Evolutionary conservation across 2,797 vertebrate genomes (phyloP).

Genomic region (Percopsis omiscomaycus): DNA sequence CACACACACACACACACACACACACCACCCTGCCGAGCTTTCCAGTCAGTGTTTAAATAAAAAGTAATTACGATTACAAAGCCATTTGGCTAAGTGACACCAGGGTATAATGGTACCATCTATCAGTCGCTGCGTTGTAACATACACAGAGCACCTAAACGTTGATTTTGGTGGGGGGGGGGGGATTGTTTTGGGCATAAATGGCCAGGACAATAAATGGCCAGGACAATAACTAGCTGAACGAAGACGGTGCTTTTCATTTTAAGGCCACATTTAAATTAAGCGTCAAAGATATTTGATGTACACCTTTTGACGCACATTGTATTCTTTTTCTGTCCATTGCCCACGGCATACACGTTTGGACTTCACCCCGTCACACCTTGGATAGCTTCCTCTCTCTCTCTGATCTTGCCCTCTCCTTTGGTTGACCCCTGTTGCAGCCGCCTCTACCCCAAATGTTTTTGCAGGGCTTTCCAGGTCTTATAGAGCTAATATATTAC

Average conservation of each 20-base stretch:
- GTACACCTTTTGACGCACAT: no score
- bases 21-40: conserved; percentile 39
- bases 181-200: conserved; percentile 56
- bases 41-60: conserved; percentile 80
- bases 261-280: conserved; percentile 35
- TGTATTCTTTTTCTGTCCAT: no score
- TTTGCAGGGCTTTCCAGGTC: background rate
- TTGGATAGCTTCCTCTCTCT: no score
- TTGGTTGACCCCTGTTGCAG: no score
- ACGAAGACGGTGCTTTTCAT: conserved; percentile 23
- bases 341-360: no score
- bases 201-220: conserved; percentile 46
- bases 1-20: conserved; percentile 7
- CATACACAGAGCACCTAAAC: conserved; percentile 80
- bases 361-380: no score
- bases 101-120: conserved; percentile 82
- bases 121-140: conserved; percentile 82
- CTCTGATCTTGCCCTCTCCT: no score
- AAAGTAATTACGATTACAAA: conserved; percentile 82
- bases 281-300: no score
- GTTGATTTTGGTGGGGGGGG: conserved; percentile 75
- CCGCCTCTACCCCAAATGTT: background rate
- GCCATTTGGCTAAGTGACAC: conserved; percentile 83
- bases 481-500: background rate
- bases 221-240: conserved; percentile 38